phyloP scores from a whole-genome alignment of 2,797 vertebrate species.

The Myotis pilosus region DNA sequence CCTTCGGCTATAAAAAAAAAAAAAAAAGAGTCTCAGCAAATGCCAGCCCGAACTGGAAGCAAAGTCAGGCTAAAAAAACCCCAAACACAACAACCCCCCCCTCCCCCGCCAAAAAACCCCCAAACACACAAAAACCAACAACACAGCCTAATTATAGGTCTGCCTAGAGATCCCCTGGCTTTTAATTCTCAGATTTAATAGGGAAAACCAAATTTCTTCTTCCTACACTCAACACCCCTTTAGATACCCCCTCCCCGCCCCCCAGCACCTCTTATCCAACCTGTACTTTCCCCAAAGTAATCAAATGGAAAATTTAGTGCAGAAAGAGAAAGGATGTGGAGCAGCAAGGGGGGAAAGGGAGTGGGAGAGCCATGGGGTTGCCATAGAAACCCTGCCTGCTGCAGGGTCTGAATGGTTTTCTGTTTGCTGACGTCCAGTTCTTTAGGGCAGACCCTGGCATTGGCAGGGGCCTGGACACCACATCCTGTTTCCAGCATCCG shows the following conservation, averaged over 20 bases:
- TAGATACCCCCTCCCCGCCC: rapidly evolving
- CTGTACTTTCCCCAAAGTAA: not conserved
- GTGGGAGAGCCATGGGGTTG: constrained; percentile 12
- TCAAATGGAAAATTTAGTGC: constrained; percentile 67
- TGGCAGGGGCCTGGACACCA: constrained; percentile 22
- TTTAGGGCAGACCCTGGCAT: constrained; percentile 61
- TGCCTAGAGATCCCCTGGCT: not conserved
- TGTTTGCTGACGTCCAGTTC: constrained; percentile 70
- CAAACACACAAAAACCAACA: not conserved
- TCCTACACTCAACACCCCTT: not conserved
- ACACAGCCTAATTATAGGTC: not conserved
- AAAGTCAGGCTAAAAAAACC: not conserved
- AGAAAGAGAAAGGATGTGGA: constrained; percentile 16
- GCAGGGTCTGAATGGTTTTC: constrained; percentile 67
- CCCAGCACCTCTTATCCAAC: not conserved
- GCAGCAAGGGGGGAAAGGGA: not conserved
- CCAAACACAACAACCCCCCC: not conserved
- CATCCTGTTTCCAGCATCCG: constrained; percentile 74
- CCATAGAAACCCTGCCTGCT: constrained; percentile 62
- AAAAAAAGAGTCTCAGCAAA: constrained; percentile 16
- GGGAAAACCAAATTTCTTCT: constrained; percentile 2
- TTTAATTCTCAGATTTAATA: constrained; percentile 3
- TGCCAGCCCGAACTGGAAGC: constrained; percentile 53
- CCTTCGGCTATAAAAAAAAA: not conserved
- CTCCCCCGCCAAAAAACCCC: not conserved